Evolutionary conservation across 2,888 invertebrate species (phyloP), one percentile per base, ranked within the genome.

Genomic region (Cabera pusaria): DNA sequence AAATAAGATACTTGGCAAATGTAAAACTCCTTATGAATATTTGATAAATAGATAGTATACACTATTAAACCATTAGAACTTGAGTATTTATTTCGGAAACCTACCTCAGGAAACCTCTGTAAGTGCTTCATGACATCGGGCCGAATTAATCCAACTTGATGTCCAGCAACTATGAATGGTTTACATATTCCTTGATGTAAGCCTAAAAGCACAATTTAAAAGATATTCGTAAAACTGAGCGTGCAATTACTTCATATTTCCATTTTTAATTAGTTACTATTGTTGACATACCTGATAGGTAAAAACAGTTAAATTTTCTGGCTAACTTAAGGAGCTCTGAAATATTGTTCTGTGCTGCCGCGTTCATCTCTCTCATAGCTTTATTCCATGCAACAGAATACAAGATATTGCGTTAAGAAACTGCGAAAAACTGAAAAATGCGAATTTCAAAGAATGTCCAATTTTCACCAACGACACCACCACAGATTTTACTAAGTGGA

Each of bases 231-330:
- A 14, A 4, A 14, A 14, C n/a, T n/a, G n/a, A n/a, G n/a, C n/a
- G n/a, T n/a, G n/a, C n/a, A n/a, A n/a, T n/a, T n/a, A n/a, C n/a
- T n/a, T n/a, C n/a, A 51, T 29, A 49, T 44, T 48, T 51, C 36
- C 31, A 23, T 24, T 22, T 12, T 14, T 5, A 48, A 48, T 37
- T 41, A 24, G 42, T 45, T 34, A 36, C 32, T 16, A 18, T 24
- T 39, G 41, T 42, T 44, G 37, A 65, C 59, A 49, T 71, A 96
- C 96, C 96, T 91, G 94, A 92, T 89, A 96, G 84, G 83, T 96
- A 96, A 84, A 96, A 96, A 90, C 95, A 94, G 89, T 96, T 96
- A 87, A 96, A 96, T 90, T 95, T 95, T 76, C 94, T 93, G 44
- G 96, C 96, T 77, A 96, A 91, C 88, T 93, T 93, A 69, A 95